A percentile compares a stretch with the other conserved stretches of the same genome.
phyloP scores from a whole-genome alignment of 1,140 invertebrate species.

The Magallana ariakensis region DNA sequence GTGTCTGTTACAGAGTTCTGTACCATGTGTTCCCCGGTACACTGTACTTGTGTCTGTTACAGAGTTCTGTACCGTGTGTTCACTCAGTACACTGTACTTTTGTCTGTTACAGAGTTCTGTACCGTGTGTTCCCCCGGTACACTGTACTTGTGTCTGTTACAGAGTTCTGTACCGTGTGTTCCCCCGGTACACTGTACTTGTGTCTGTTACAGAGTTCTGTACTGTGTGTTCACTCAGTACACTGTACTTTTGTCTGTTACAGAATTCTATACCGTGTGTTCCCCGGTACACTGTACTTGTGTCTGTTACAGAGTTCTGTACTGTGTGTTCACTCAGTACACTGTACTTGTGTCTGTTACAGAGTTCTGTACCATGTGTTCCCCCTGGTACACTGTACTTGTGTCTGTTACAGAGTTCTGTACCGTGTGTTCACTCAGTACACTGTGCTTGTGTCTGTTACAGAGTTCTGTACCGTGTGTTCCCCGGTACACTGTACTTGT shows the following conservation, averaged over 20 bases:
- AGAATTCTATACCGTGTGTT: slow-evolving; percentile 70
- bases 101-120: slow-evolving; percentile 68
- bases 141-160: too few species aligned
- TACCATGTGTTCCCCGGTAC: slow-evolving; percentile 64
- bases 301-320: slow-evolving; percentile 67
- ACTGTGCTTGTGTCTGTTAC: too few species aligned
- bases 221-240: slow-evolving; percentile 64
- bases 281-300: too few species aligned
- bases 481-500: too few species aligned
- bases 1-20: slow-evolving; percentile 68
- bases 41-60: too few species aligned
- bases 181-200: slow-evolving; percentile 63
- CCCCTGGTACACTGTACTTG: too few species aligned
- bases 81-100: too few species aligned
- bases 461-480: slow-evolving; percentile 70
- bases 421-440: slow-evolving; percentile 64
- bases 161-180: slow-evolving; percentile 70
- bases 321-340: slow-evolving; percentile 66
- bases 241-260: too few species aligned
- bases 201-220: slow-evolving; percentile 68
- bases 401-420: slow-evolving; percentile 68
- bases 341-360: too few species aligned
- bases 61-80: slow-evolving; percentile 70
- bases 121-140: slow-evolving; percentile 65
- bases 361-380: slow-evolving; percentile 69